Evolutionary conservation across 1,140 invertebrate species (phyloP), one percentile per base, ranked within the genome.

Genomic region (Drosophila navojoa): DNA sequence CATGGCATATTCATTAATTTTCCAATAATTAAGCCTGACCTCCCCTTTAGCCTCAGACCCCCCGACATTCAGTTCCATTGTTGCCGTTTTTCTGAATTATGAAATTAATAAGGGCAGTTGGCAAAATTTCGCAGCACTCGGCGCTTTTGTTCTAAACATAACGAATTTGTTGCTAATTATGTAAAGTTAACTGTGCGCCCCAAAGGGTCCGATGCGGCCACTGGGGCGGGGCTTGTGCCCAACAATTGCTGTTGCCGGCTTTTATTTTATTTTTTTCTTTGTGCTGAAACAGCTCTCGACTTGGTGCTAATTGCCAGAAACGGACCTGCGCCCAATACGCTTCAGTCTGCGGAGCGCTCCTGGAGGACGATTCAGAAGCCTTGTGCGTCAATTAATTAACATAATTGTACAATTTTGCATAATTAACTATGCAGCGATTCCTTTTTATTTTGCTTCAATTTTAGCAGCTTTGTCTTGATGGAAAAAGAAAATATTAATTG

Each of bases 391-490:
- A 86, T 86, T 86, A 86, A 86, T 86, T 86, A 82, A 87, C 82
- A 86, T 86, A 87, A 86, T 86, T 86, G 82, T 86, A 86, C 79
- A 87, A 87, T 86, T 86, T 86, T 86, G 79, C 82, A 86, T 86
- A 86, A 87, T 71, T 87, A 76, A 76, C 64, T 60, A 49, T 49
- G 53, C 40, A 50, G 76, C 54, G 64, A 81, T 81, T 13, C 10
- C 11, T 38, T 66, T 55, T 74, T 80, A 59, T 32, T 38, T 53
- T 16, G 40, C 7, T 59, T 38, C 9, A 16, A 15, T 72, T 60
- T 45, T 54, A 27, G 4, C n/a, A 53, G 50, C 1, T 15, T 25
- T 25, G 3, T 6, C 10, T 27, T 35, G 27, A 29, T 45, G 42
- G 13, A 3, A 38, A 25, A 50, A 29, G 15, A 15, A 50, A 38